phyloP scores from a whole-genome alignment of 2,113 vertebrate genomes.

The Stigmatopora argus region DNA sequence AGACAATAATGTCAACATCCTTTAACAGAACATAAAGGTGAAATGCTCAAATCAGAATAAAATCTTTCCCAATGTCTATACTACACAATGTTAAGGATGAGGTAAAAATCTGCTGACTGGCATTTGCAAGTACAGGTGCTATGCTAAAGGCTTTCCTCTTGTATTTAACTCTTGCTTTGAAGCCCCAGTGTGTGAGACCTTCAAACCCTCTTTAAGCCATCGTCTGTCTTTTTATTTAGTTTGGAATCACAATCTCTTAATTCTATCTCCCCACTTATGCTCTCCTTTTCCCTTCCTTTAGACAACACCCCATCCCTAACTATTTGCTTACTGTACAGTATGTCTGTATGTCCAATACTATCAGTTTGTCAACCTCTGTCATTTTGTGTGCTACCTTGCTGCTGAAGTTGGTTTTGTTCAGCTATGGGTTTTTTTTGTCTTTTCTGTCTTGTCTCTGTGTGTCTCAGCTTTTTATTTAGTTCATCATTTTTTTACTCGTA shows the following conservation, averaged over 20 bases:
- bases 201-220: conserved; percentile 66
- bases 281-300: conserved; percentile 48
- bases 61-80: conserved; percentile 22
- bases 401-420: conserved; percentile 63
- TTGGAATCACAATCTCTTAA: conserved; percentile 75
- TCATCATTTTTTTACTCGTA: conserved; percentile 44
- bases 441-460: conserved; percentile 62
- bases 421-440: conserved; percentile 60
- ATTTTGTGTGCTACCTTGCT: conserved; percentile 63
- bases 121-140: conserved; percentile 38
- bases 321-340: conserved; percentile 54
- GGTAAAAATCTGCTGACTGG: conserved; percentile 36
- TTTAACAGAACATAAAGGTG: conserved; percentile 1
- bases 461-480: conserved; percentile 63
- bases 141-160: conserved; percentile 30
- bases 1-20: not conserved
- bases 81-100: conserved; percentile 24
- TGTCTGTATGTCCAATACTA: conserved; percentile 51
- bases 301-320: conserved; percentile 36
- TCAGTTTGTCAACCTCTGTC: conserved; percentile 53
- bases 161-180: conserved; percentile 66
- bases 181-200: conserved; percentile 76
- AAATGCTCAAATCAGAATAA: conserved; percentile 13
- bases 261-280: conserved; percentile 62
- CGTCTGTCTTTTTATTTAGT: conserved; percentile 66